A percentile compares a stretch with the other conserved stretches of the same genome.
Conservation (phyloP, 2,113 vertebrate genomes). For the Macquaria australasica region DNA sequence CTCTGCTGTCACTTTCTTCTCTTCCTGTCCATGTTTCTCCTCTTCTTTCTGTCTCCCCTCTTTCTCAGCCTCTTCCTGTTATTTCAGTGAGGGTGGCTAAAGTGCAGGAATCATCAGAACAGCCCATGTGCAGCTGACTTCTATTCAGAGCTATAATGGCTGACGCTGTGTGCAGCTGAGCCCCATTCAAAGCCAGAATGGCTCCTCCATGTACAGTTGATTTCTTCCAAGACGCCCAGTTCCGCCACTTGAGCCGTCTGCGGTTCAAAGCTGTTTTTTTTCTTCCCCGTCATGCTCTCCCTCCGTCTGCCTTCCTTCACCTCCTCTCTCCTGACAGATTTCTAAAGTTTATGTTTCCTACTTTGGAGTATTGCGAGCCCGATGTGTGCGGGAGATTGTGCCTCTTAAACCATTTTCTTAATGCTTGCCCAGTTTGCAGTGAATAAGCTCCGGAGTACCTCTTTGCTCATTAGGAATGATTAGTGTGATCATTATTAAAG, state of each 20-base stretch:
- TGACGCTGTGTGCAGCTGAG: slow-evolving; percentile 69
- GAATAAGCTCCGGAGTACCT: neutral
- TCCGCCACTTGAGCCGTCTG: slow-evolving; percentile 65
- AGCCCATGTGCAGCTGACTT: slow-evolving; percentile 66
- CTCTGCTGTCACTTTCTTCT: slow-evolving; percentile 8
- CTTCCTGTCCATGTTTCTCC: slow-evolving; percentile 30
- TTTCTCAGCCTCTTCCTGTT: slow-evolving; percentile 60
- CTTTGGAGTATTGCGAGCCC: neutral
- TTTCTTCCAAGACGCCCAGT: slow-evolving; percentile 45
- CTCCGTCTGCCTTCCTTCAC: slow-evolving; percentile 1
- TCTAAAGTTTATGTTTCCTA: slow-evolving; percentile 37
- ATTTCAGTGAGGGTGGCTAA: slow-evolving; percentile 48
- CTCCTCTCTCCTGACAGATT: slow-evolving; percentile 25
- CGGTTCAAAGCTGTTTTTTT: slow-evolving; percentile 17
- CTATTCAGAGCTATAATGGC: slow-evolving; percentile 63
- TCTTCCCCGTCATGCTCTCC: neutral
- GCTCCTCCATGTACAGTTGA: slow-evolving; percentile 28
- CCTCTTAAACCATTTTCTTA: slow-evolving; percentile 10
- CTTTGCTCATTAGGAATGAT: neutral
- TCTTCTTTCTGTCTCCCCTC: neutral
- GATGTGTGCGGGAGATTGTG: slow-evolving; percentile 19
- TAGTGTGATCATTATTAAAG: neutral
- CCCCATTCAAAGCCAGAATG: slow-evolving; percentile 60
- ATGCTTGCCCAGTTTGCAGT: neutral
- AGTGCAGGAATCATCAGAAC: slow-evolving; percentile 61